phyloP scores from a whole-genome alignment of 2,113 vertebrate species.

The Silurus meridionalis region DNA sequence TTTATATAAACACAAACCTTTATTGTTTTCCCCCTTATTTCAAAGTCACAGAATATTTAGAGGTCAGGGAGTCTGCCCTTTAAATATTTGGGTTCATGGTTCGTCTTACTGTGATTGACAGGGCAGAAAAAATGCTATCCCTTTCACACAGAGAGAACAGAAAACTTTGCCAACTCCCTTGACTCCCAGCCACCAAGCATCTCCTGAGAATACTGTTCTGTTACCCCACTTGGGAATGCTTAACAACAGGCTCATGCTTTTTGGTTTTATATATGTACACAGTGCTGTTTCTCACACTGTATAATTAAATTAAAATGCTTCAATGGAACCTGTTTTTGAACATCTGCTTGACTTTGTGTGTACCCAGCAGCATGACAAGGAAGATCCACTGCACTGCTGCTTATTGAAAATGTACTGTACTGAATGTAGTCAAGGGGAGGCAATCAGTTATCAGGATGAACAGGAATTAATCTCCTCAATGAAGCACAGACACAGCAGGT shows the following conservation, averaged over 20 bases:
- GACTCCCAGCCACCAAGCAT: not conserved
- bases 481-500: constrained; percentile 1
- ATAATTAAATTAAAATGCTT: not conserved
- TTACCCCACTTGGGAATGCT: not conserved
- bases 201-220: not conserved
- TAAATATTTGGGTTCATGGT: not conserved
- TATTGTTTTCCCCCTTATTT: no score
- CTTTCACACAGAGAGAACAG: not conserved
- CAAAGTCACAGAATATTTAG: not conserved
- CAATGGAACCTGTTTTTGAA: constrained; percentile 4
- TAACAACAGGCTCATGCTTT: not conserved
- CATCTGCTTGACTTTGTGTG: constrained; percentile 13
- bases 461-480: not conserved
- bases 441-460: constrained; percentile 14
- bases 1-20: no score
- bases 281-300: not conserved
- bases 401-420: constrained; percentile 16
- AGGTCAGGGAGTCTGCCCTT: not conserved
- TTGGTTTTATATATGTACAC: not conserved
- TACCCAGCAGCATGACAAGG: not conserved
- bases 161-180: not conserved
- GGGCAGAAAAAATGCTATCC: not conserved
- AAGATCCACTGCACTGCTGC: not conserved
- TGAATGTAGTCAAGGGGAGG: not conserved
- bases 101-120: not conserved